These are phyloP conservation scores for Sthenelais limicola DNA, from an alignment of 2,888 invertebrate genomes.

Conservation along the genomic window DNA sequence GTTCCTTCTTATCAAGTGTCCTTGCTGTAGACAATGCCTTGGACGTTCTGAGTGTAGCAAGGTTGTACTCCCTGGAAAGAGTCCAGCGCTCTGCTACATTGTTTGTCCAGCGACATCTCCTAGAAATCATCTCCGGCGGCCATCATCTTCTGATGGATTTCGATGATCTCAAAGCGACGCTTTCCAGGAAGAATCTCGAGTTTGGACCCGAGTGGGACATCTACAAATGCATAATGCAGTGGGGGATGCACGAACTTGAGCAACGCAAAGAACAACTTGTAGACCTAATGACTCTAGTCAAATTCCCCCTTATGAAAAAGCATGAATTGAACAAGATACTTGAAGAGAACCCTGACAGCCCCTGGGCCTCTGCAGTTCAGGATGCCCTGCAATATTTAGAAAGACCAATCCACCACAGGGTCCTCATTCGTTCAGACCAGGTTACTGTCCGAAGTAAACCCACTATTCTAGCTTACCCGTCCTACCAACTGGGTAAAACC, in stretches of 20 bases:
- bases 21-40: constrained; percentile 32
- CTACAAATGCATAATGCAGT: constrained; percentile 19
- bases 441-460: constrained; percentile 12
- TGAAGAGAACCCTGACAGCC: constrained; percentile 17
- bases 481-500: background rate
- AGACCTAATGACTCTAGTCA: constrained; percentile 3
- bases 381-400: constrained; percentile 13
- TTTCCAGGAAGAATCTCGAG: constrained; percentile 34
- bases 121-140: constrained; percentile 14
- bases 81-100: constrained; percentile 11
- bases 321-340: background rate
- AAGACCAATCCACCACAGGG: constrained; percentile 11
- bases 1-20: constrained; percentile 18
- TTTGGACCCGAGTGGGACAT: constrained; percentile 26
- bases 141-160: constrained; percentile 32
- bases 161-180: constrained; percentile 27
- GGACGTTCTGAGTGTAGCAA: constrained; percentile 31
- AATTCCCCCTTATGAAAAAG: constrained; percentile 1
- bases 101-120: constrained; percentile 21
- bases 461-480: constrained; percentile 24
- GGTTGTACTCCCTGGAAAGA: constrained; percentile 19
- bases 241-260: constrained; percentile 13
- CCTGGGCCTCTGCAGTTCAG: background rate
- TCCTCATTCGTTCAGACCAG: constrained; percentile 23
- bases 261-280: background rate